phyloP scores from a whole-genome alignment of 2,797 vertebrate species.

The Steatocranus sp. region DNA sequence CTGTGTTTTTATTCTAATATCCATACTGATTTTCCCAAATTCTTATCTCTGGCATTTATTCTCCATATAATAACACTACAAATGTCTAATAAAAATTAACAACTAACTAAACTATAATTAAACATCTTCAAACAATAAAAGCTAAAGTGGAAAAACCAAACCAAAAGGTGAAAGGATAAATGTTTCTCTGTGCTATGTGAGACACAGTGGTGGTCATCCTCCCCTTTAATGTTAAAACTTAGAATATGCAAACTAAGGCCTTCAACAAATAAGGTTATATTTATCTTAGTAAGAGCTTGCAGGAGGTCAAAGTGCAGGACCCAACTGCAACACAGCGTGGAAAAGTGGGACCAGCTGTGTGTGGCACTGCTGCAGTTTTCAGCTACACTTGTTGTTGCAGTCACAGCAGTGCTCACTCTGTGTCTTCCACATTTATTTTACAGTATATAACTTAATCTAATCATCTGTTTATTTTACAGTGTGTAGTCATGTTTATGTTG shows the following conservation, averaged over 20 bases:
- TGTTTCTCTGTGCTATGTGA: neutral
- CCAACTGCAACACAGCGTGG: neutral
- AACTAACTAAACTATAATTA: neutral
- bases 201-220: neutral
- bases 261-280: neutral
- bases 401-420: neutral
- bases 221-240: neutral
- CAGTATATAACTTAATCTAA: neutral
- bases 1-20: neutral
- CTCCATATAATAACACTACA: neutral
- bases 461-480: neutral
- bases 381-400: neutral
- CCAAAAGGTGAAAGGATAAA: neutral
- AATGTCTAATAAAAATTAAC: neutral
- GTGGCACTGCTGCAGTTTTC: neutral
- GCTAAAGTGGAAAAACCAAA: neutral
- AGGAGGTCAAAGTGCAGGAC: neutral
- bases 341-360: neutral
- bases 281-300: neutral
- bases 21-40: neutral
- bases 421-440: neutral
- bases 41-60: neutral
- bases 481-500: neutral
- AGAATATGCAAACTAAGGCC: rapidly evolving
- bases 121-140: neutral